Evolutionary conservation across 30 jellyfish, hydroid and myxozoan genomes (phyloP).

Genomic region (Clytia hemisphaerica): DNA sequence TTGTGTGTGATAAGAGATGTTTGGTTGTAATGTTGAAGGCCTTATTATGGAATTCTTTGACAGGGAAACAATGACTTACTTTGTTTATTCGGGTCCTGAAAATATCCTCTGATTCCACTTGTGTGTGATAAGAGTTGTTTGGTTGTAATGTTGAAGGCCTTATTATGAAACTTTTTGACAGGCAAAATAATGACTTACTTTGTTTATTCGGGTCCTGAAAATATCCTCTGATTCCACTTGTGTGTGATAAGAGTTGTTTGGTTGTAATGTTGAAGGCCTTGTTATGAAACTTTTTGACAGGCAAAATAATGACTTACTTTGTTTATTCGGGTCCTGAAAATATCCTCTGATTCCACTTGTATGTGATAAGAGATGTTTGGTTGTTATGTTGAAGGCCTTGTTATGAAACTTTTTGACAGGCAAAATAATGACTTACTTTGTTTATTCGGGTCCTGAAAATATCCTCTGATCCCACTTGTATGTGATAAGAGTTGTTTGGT

Average conservation of each 20-base stretch:
- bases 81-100: slow-evolving; percentile 39
- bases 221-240: slow-evolving; percentile 64
- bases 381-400: too few relatives aligned
- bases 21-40: slow-evolving; percentile 27
- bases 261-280: slow-evolving; percentile 34
- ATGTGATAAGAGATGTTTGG: too few relatives aligned
- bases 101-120: slow-evolving; percentile 61
- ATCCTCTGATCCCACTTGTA: slow-evolving; percentile 59
- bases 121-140: slow-evolving; percentile 60
- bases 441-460: too few relatives aligned
- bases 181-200: slow-evolving; percentile 54
- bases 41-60: slow-evolving; percentile 35
- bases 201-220: too few relatives aligned
- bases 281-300: slow-evolving; percentile 35
- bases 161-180: slow-evolving; percentile 30
- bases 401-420: too few relatives aligned
- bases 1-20: slow-evolving; percentile 55
- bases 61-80: slow-evolving; percentile 50
- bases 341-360: too few relatives aligned
- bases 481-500: slow-evolving; percentile 51
- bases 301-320: slow-evolving; percentile 49
- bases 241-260: slow-evolving; percentile 54
- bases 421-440: too few relatives aligned
- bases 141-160: slow-evolving; percentile 28
- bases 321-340: too few relatives aligned